Evolutionary conservation across 2,797 vertebrate genomes (phyloP).

Genomic region (Pseudomugil tenellus): DNA sequence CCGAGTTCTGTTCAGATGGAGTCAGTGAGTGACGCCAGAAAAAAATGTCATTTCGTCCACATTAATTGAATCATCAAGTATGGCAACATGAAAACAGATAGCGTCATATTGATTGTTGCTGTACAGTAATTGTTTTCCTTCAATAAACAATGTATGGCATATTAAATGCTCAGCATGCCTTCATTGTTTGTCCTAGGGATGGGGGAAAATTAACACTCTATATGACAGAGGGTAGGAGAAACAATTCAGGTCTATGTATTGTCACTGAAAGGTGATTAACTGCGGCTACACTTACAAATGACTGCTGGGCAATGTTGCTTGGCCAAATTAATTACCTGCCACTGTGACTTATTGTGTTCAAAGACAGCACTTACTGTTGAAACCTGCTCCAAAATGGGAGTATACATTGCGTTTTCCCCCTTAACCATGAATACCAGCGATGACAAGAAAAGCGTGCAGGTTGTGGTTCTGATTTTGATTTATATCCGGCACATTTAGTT

Average conservation of each 20-base stretch:
- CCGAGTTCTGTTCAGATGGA: slow-evolving; percentile 24
- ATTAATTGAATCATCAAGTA: slow-evolving; percentile 69
- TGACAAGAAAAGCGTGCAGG: slow-evolving; percentile 16
- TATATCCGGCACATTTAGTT: background rate
- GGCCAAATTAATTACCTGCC: slow-evolving; percentile 82
- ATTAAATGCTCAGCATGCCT: slow-evolving; percentile 51
- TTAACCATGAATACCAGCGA: slow-evolving; percentile 35
- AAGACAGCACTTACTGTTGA: slow-evolving; percentile 63
- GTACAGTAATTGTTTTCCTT: slow-evolving; percentile 58
- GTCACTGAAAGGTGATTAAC: slow-evolving; percentile 78
- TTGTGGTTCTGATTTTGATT: slow-evolving; percentile 14
- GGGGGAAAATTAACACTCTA: slow-evolving; percentile 55
- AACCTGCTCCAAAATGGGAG: slow-evolving; percentile 25
- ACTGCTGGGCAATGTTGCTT: slow-evolving; percentile 63
- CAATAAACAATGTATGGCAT: slow-evolving; percentile 50
- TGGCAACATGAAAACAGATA: slow-evolving; percentile 64
- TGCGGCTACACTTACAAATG: slow-evolving; percentile 70
- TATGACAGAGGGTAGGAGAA: slow-evolving; percentile 52
- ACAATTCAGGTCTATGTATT: slow-evolving; percentile 60
- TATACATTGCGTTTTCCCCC: slow-evolving; percentile 8
- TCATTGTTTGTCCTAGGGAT: slow-evolving; percentile 40
- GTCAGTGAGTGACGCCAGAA: slow-evolving; percentile 36
- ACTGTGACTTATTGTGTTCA: slow-evolving; percentile 76
- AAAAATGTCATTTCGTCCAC: slow-evolving; percentile 49
- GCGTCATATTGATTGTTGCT: slow-evolving; percentile 62